A percentile compares a stretch with the other conserved stretches of the same genome.
These are phyloP conservation scores for Chromobotia macracanthus DNA, from an alignment of 2,797 vertebrate species.

Conservation along the genomic window DNA sequence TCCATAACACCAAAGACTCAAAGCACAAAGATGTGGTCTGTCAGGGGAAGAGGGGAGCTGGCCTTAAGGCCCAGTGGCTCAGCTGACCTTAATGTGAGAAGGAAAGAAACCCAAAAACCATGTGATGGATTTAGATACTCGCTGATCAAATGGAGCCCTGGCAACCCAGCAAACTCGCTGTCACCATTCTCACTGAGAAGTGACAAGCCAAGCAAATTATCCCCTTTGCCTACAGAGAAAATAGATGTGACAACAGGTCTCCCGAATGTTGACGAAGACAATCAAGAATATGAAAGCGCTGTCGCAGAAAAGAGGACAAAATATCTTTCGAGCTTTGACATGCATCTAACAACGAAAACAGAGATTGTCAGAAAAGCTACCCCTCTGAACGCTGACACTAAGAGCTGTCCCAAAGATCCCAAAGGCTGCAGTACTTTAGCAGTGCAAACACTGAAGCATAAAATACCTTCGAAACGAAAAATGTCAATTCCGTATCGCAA, in stretches of 20 bases:
- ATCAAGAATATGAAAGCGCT: conserved; percentile 76
- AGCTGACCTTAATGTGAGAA: conserved; percentile 77
- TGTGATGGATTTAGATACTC: conserved; percentile 77
- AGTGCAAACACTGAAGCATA: conserved; percentile 70
- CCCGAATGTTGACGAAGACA: conserved; percentile 79
- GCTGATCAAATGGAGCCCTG: conserved; percentile 76
- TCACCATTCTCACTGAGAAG: conserved; percentile 77
- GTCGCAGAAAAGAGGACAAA: conserved; percentile 82
- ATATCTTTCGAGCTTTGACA: conserved; percentile 73
- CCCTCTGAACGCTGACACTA: conserved; percentile 74
- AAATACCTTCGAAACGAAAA: conserved; percentile 69
- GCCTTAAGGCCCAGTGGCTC: conserved; percentile 74
- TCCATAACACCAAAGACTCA: conserved; percentile 57
- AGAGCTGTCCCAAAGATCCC: conserved; percentile 74
- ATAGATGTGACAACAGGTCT: conserved; percentile 81
- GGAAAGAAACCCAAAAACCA: conserved; percentile 80
- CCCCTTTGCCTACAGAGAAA: conserved; percentile 78
- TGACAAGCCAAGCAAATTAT: conserved; percentile 83
- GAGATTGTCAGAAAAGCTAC: conserved; percentile 78
- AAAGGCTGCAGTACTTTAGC: conserved; percentile 72
- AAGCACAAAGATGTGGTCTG: conserved; percentile 49
- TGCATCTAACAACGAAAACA: conserved; percentile 77
- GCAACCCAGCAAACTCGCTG: conserved; percentile 77
- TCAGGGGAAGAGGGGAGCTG: conserved; percentile 49
- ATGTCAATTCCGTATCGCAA: conserved; percentile 82